These are phyloP conservation scores for Lampris incognitus DNA, from an alignment of 2,113 vertebrate species.

Conservation along the genomic window DNA sequence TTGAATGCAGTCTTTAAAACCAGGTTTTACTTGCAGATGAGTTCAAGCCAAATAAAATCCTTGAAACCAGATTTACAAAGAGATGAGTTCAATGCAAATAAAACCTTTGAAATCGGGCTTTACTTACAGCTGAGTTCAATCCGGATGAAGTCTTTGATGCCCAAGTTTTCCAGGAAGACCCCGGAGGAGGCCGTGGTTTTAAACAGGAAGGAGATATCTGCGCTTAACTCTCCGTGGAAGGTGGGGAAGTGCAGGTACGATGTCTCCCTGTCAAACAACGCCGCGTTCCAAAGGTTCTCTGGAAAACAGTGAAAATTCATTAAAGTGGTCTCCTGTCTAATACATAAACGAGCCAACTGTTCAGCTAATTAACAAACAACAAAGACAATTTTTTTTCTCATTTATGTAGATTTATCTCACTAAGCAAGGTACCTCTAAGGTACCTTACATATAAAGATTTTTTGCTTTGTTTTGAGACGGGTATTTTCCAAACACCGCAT, in stretches of 20 bases:
- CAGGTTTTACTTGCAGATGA: slow-evolving; percentile 84
- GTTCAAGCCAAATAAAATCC: slow-evolving; percentile 90
- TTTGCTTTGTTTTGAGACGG: slow-evolving; percentile 3
- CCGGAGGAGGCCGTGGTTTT: slow-evolving; percentile 89
- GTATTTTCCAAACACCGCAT: too few species aligned
- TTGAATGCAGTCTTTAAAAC: too few species aligned
- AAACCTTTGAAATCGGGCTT: slow-evolving; percentile 29
- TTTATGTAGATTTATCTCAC: slow-evolving; percentile 15
- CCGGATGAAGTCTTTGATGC: slow-evolving; percentile 91
- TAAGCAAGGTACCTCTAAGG: slow-evolving; percentile 10
- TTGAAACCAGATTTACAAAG: slow-evolving; percentile 86
- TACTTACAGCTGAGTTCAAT: slow-evolving; percentile 91
- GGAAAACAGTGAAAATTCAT: slow-evolving; percentile 26
- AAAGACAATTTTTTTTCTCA: neutral
- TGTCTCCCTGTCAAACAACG: slow-evolving; percentile 87
- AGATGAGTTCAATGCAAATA: neutral
- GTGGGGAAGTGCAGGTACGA: slow-evolving; percentile 93
- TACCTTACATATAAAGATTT: neutral
- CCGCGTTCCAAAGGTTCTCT: slow-evolving; percentile 92
- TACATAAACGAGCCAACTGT: neutral
- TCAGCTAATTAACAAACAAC: neutral
- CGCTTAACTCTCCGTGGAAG: slow-evolving; percentile 89
- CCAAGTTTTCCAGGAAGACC: slow-evolving; percentile 91
- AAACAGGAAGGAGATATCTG: slow-evolving; percentile 91
- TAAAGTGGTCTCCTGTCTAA: neutral